Conservation (phyloP, 1,140 invertebrate genomes). For the Drosophila miranda region DNA sequence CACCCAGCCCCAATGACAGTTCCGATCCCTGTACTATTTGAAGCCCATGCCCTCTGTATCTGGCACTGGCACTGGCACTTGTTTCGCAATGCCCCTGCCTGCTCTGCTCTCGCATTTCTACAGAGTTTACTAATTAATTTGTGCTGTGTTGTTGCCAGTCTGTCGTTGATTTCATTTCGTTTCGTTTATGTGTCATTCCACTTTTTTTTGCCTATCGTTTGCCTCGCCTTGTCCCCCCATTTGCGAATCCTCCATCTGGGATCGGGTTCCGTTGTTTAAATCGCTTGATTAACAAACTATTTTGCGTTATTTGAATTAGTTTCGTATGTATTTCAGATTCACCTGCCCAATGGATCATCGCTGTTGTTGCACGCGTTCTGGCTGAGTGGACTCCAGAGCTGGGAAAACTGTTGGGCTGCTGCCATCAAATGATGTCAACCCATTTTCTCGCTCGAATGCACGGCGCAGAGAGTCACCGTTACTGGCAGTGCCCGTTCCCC, state of each 20-base stretch:
- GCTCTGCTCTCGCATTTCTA: constrained; percentile 24
- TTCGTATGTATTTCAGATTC: constrained; percentile 49
- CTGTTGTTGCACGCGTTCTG: constrained; percentile 34
- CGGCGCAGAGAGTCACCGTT: constrained; percentile 22
- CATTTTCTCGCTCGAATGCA: constrained; percentile 65
- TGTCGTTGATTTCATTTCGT: constrained; percentile 69
- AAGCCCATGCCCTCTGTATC: too few relatives aligned
- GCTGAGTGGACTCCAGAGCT: constrained; percentile 55
- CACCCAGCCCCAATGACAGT: constrained; percentile 34
- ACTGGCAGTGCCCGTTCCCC: constrained; percentile 2
- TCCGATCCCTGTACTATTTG: constrained; percentile 4
- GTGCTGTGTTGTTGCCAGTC: constrained; percentile 47
- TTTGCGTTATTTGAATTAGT: constrained; percentile 67
- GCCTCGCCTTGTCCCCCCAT: constrained; percentile 32
- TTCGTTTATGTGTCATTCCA: constrained; percentile 68
- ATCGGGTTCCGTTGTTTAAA: constrained; percentile 55
- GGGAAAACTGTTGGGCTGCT: constrained; percentile 58
- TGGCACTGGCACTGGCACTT: constrained; percentile 36
- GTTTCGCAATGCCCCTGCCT: constrained; percentile 39
- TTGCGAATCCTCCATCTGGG: constrained; percentile 25
- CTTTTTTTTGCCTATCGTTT: constrained; percentile 47
- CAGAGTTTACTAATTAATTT: constrained; percentile 78
- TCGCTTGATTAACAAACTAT: constrained; percentile 78
- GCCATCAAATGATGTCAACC: constrained; percentile 69
- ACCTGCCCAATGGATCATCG: constrained; percentile 51